Conservation (phyloP, 2,113 vertebrate species). For the Seriola dumerili region DNA sequence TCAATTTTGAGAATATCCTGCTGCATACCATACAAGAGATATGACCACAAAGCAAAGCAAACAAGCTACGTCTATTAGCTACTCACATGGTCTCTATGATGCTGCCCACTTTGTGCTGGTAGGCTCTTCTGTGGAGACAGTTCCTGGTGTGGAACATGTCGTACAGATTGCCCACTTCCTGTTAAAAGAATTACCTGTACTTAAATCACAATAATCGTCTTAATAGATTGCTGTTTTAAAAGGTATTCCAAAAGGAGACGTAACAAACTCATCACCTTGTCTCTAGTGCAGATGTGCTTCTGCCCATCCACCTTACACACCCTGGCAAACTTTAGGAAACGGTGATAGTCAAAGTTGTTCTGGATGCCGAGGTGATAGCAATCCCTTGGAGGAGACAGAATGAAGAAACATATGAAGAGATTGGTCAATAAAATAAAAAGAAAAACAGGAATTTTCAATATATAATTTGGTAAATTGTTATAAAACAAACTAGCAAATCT, state of each 20-base stretch:
- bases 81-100: slow-evolving; percentile 96
- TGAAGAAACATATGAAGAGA: background rate
- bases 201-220: slow-evolving; percentile 4
- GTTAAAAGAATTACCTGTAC: slow-evolving; percentile 9
- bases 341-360: slow-evolving; percentile 94
- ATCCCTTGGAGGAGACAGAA: slow-evolving; percentile 83
- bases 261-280: slow-evolving; percentile 86
- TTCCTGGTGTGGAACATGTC: slow-evolving; percentile 96
- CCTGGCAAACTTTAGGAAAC: slow-evolving; percentile 92
- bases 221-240: background rate
- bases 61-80: background rate
- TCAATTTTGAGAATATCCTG: background rate
- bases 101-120: slow-evolving; percentile 94
- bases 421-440: background rate
- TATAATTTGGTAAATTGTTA: background rate
- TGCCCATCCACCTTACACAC: slow-evolving; percentile 88
- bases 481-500: background rate
- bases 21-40: background rate
- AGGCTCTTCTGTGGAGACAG: slow-evolving; percentile 92
- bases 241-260: background rate
- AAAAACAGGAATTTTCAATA: background rate
- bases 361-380: slow-evolving; percentile 95
- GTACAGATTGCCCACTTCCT: slow-evolving; percentile 95
- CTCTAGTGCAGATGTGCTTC: slow-evolving; percentile 92
- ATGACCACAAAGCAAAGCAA: background rate